Conservation (phyloP, 1,140 invertebrate genomes). For the Aphelenchoides avenae region DNA sequence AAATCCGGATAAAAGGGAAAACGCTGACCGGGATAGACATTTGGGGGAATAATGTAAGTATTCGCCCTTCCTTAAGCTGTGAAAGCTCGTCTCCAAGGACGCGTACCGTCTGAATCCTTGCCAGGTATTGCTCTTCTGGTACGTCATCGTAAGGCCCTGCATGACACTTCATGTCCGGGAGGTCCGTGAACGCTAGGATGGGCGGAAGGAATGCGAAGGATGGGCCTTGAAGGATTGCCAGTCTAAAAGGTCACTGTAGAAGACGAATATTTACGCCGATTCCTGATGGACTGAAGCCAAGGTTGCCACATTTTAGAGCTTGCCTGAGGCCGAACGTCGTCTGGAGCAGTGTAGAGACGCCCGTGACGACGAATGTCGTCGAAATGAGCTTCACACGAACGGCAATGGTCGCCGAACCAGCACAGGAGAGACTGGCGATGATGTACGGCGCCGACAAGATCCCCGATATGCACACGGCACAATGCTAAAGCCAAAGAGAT, state of each 20-base stretch:
- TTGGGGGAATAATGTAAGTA: too few relatives aligned
- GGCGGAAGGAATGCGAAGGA: constrained; percentile 30
- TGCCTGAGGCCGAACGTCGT: constrained; percentile 29
- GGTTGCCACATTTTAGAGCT: too few relatives aligned
- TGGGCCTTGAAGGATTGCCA: constrained; percentile 29
- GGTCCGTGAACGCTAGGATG: constrained; percentile 18
- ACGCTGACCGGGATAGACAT: too few relatives aligned
- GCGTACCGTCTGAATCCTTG: constrained; percentile 19
- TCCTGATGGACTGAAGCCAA: too few relatives aligned
- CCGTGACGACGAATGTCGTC: constrained; percentile 20
- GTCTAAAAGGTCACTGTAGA: too few relatives aligned
- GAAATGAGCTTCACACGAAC: constrained; percentile 30
- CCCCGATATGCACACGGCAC: constrained; percentile 25
- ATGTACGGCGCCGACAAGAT: constrained; percentile 22
- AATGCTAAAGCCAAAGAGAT: too few relatives aligned
- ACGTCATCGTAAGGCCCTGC: constrained; percentile 16
- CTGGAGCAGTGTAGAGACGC: constrained; percentile 24
- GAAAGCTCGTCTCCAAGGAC: too few relatives aligned
- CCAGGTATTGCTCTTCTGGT: constrained; percentile 26
- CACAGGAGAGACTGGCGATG: constrained; percentile 20
- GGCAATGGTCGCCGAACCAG: constrained; percentile 16
- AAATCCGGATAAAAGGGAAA: too few relatives aligned
- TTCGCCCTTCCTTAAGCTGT: too few relatives aligned
- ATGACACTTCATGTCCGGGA: constrained; percentile 28
- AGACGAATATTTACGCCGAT: too few relatives aligned